Percentiles rank a stretch among this genome's conserved stretches.
These are phyloP conservation scores for Mesorhabditis belari DNA, from an alignment of 2,888 invertebrate genomes.

Conservation along the genomic window DNA sequence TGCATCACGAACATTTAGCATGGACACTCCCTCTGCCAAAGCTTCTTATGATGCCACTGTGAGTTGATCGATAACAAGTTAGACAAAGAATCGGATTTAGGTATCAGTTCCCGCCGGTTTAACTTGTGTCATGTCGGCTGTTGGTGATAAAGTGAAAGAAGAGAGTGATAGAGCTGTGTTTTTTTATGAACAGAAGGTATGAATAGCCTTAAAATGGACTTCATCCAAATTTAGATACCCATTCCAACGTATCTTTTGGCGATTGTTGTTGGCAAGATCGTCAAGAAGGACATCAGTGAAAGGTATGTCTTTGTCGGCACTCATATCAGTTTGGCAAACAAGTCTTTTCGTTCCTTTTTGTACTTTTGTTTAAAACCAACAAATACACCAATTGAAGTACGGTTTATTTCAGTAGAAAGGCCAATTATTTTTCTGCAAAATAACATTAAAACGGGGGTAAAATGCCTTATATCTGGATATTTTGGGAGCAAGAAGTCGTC, in stretches of 20 bases:
- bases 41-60: constrained; percentile 68
- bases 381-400: too few relatives aligned
- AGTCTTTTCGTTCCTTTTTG: too few relatives aligned
- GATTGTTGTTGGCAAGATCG: constrained; percentile 76
- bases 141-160: constrained; percentile 17
- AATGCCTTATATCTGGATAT: too few relatives aligned
- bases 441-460: too few relatives aligned
- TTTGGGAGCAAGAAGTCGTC: too few relatives aligned
- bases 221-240: too few relatives aligned
- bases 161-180: constrained; percentile 16
- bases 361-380: too few relatives aligned
- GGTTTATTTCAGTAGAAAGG: too few relatives aligned
- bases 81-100: constrained; percentile 52
- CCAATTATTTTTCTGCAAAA: too few relatives aligned
- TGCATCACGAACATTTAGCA: too few relatives aligned
- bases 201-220: too few relatives aligned
- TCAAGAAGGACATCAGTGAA: constrained; percentile 53
- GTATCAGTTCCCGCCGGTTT: constrained; percentile 70
- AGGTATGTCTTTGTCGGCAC: constrained; percentile 57
- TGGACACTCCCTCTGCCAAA: constrained; percentile 84
- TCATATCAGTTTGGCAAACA: too few relatives aligned
- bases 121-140: constrained; percentile 82
- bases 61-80: background rate
- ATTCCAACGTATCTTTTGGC: constrained; percentile 84
- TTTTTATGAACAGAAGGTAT: constrained; percentile 59